phyloP scores from a whole-genome alignment of 30 jellyfish, hydroid and myxozoan genomes.

The Clytia hemisphaerica region DNA sequence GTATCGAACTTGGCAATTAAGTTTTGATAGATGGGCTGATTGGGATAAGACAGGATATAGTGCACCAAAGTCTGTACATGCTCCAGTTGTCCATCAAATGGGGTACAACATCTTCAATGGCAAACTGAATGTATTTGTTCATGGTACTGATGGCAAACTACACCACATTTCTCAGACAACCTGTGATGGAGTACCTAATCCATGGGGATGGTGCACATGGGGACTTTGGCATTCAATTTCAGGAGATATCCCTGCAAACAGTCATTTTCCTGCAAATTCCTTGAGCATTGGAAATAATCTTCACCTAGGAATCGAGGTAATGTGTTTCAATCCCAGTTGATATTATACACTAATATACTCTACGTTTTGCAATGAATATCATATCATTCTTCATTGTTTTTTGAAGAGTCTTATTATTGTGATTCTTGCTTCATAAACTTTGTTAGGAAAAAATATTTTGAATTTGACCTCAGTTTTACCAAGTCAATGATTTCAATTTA shows the following conservation, averaged over 20 bases:
- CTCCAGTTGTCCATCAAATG: constrained; percentile 95
- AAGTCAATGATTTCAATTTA: neutral
- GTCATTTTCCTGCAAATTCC: constrained; percentile 37
- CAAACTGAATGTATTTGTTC: constrained; percentile 74
- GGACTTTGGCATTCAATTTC: constrained; percentile 86
- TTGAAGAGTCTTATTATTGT: too few species aligned
- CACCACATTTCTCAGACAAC: constrained; percentile 98
- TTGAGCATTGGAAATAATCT: constrained; percentile 71
- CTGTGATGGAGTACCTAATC: constrained; percentile 97
- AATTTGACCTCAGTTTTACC: neutral
- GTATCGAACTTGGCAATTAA: constrained; percentile 94
- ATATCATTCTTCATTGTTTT: too few species aligned
- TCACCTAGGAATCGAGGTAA: constrained; percentile 96
- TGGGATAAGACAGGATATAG: constrained; percentile 95
- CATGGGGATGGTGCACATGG: constrained; percentile 99
- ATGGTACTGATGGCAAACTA: constrained; percentile 81
- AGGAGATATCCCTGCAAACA: constrained; percentile 31
- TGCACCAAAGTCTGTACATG: constrained; percentile 83
- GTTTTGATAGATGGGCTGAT: constrained; percentile 73
- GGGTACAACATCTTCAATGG: constrained; percentile 85
- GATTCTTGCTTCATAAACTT: neutral
- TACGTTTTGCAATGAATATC: neutral
- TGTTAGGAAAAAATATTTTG: neutral
- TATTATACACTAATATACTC: neutral
- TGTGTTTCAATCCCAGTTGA: neutral